phyloP scores from a whole-genome alignment of 2,888 invertebrate species.

The Caenorhabditis macrosperma region DNA sequence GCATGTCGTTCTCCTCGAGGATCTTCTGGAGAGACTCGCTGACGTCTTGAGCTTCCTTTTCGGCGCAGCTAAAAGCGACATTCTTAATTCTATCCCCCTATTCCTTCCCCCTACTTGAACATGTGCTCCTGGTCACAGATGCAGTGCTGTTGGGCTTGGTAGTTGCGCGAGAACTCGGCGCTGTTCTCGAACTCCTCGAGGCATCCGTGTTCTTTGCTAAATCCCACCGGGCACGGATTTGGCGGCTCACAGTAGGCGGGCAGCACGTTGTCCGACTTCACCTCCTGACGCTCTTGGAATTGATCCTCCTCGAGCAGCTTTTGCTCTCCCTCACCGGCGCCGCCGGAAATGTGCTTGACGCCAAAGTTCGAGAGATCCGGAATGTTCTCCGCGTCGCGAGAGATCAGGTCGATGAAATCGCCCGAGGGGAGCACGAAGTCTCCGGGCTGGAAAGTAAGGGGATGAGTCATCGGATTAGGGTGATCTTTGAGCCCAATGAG shows the following conservation, averaged over 20 bases:
- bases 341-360: conserved; percentile 81
- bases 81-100: not conserved
- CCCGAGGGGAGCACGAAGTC: conserved; percentile 66
- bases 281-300: conserved; percentile 80
- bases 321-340: conserved; percentile 88
- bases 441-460: conserved; percentile 45
- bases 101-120: conserved; percentile 77
- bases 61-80: conserved; percentile 66
- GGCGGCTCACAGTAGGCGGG: conserved; percentile 99
- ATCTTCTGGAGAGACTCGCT: conserved; percentile 71
- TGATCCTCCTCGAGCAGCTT: conserved; percentile 82
- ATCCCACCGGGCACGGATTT: conserved; percentile 97
- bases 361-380: conserved; percentile 71
- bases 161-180: conserved; percentile 93
- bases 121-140: conserved; percentile 98
- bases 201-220: conserved; percentile 84
- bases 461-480: not conserved
- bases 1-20: conserved; percentile 77
- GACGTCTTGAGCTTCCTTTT: conserved; percentile 69
- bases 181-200: conserved; percentile 86
- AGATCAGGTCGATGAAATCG: conserved; percentile 77
- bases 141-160: conserved; percentile 93
- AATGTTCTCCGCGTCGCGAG: conserved; percentile 75
- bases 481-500: no score
- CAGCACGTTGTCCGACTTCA: conserved; percentile 92